Percentiles rank a stretch among this genome's conserved stretches.
phyloP scores from a whole-genome alignment of 2,888 invertebrate genomes.

The Drosophila affinis region DNA sequence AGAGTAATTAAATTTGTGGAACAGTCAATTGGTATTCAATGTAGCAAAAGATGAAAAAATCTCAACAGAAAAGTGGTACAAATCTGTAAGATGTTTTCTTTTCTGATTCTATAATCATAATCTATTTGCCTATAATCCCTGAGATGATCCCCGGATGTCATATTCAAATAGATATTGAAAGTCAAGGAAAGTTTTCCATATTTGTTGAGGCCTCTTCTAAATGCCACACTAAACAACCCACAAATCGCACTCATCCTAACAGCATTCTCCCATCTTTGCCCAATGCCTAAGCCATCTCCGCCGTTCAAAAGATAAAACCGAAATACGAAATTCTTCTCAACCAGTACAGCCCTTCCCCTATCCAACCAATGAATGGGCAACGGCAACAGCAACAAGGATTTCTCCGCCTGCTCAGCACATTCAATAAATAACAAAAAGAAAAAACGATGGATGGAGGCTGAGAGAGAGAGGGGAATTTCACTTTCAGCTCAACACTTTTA shows the following conservation, averaged over 20 bases:
- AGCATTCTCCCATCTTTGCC: not conserved
- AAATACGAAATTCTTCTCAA: not conserved
- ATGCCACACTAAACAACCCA: not conserved
- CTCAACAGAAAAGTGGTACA: no score
- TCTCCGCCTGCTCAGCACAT: slow-evolving; percentile 50
- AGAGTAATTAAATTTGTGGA: not conserved
- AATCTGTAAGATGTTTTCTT: no score
- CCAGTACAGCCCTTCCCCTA: no score
- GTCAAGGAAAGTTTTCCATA: not conserved
- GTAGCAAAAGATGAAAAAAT: no score
- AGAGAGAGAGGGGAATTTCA: slow-evolving; percentile 43
- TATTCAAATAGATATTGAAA: not conserved
- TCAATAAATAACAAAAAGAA: slow-evolving; percentile 51
- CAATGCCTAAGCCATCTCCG: not conserved
- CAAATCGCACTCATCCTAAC: not conserved
- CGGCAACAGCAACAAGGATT: slow-evolving; percentile 7
- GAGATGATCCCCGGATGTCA: no score
- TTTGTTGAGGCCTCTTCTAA: not conserved
- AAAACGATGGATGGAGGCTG: not conserved
- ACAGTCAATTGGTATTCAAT: no score
- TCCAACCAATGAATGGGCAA: slow-evolving; percentile 7
- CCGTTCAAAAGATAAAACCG: not conserved
- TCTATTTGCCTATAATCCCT: no score
- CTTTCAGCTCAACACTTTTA: slow-evolving; percentile 65
- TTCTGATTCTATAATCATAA: no score